A percentile compares a stretch with the other conserved stretches of the same genome.
Conservation (phyloP, 1,140 invertebrate genomes). For the Atta texana region DNA sequence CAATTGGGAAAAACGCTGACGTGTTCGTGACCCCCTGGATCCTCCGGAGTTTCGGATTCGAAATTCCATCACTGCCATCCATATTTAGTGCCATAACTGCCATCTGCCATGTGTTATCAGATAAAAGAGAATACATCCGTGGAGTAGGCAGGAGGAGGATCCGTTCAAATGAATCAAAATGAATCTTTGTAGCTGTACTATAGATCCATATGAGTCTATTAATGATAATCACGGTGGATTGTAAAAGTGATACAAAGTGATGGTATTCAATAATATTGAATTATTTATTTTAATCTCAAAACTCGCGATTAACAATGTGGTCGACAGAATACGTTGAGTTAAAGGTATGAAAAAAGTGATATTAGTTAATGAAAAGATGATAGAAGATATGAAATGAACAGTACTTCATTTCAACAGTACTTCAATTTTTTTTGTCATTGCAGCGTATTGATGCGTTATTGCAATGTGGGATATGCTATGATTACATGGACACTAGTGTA, state of each 20-base stretch:
- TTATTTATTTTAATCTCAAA: conserved; percentile 21
- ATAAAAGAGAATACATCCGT: too few species aligned
- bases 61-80: too few species aligned
- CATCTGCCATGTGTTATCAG: too few species aligned
- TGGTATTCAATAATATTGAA: not conserved
- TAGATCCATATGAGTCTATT: too few species aligned
- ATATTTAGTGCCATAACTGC: too few species aligned
- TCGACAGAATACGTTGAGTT: conserved; percentile 59
- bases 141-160: too few species aligned
- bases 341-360: conserved; percentile 54
- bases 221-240: not conserved
- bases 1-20: too few species aligned
- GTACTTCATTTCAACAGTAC: not conserved
- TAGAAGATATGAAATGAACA: not conserved
- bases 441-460: conserved; percentile 83
- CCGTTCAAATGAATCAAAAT: too few species aligned
- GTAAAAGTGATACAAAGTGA: not conserved
- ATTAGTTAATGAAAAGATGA: not conserved
- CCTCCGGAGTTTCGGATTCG: too few species aligned
- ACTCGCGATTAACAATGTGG: conserved; percentile 53
- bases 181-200: too few species aligned
- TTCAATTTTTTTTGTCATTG: conserved; percentile 63
- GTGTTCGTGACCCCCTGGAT: too few species aligned
- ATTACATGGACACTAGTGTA: conserved; percentile 84
- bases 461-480: conserved; percentile 85